Evolutionary conservation across 2,113 vertebrate genomes (phyloP).

Genomic region (Sclerurus mexicanus): DNA sequence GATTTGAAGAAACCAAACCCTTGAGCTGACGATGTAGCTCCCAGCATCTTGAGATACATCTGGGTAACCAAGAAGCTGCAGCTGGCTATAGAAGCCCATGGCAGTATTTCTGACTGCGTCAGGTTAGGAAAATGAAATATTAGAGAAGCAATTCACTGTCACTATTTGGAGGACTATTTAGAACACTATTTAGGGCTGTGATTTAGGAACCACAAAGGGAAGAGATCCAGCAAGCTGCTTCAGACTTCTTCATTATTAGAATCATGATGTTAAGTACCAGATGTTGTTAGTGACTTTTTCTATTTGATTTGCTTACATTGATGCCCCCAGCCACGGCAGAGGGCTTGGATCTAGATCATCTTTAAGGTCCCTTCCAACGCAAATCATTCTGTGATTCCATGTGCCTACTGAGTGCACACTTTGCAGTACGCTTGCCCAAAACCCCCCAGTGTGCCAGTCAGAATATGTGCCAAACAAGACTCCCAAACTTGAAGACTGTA

Average conservation of each 20-base stretch:
- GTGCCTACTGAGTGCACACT: background rate
- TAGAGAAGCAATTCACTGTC: background rate
- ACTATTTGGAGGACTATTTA: background rate
- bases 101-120: background rate
- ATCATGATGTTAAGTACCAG: background rate
- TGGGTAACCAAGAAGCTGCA: background rate
- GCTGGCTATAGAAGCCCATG: background rate
- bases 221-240: background rate
- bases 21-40: background rate
- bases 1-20: background rate
- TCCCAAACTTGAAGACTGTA: background rate
- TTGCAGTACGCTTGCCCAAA: background rate
- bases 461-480: background rate
- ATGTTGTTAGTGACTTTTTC: background rate
- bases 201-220: background rate
- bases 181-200: background rate
- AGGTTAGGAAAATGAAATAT: background rate
- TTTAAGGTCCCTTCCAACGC: background rate
- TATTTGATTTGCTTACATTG: background rate
- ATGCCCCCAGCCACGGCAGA: background rate
- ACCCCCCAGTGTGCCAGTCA: rapidly evolving
- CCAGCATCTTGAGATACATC: background rate
- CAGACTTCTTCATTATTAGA: background rate
- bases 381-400: background rate
- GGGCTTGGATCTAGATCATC: background rate